phyloP scores from a whole-genome alignment of 2,888 invertebrate species.

The Parnassius mnemosyne region DNA sequence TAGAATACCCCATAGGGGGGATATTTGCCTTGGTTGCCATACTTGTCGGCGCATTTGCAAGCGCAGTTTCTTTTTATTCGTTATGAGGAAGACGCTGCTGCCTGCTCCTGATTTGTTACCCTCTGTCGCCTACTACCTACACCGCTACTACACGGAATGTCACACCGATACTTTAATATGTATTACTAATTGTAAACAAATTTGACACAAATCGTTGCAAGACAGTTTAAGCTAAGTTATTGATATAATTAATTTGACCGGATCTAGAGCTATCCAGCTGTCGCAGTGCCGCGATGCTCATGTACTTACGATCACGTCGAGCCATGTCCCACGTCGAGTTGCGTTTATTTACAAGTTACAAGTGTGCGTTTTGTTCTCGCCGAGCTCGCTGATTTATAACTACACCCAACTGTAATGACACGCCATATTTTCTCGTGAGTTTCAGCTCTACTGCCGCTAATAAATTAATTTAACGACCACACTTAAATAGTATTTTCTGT shows the following conservation, averaged over 20 bases:
- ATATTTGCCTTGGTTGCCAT: no score
- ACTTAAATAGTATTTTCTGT: background rate
- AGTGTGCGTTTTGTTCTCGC: conserved; percentile 38
- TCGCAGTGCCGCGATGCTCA: conserved; percentile 3
- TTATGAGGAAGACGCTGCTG: no score
- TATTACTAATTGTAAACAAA: no score
- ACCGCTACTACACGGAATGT: no score
- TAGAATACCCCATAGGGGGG: no score
- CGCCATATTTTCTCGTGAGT: background rate
- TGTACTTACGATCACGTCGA: conserved; percentile 19
- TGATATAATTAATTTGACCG: conserved; percentile 20
- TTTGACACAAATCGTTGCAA: no score
- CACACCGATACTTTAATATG: no score
- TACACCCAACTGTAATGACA: conserved; percentile 14
- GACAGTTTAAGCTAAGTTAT: no score
- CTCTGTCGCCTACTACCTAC: no score
- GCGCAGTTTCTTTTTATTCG: no score
- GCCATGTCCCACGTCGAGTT: conserved; percentile 37
- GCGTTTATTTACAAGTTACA: conserved; percentile 50
- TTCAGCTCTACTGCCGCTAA: background rate
- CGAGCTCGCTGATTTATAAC: conserved; percentile 41
- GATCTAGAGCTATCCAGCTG: conserved; percentile 10
- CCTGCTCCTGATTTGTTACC: no score
- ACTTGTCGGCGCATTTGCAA: no score
- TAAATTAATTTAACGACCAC: background rate